A percentile compares a stretch with the other conserved stretches of the same genome.
These are phyloP conservation scores for Caranx ignobilis DNA, from an alignment of 2,113 vertebrate genomes.

Conservation along the genomic window DNA sequence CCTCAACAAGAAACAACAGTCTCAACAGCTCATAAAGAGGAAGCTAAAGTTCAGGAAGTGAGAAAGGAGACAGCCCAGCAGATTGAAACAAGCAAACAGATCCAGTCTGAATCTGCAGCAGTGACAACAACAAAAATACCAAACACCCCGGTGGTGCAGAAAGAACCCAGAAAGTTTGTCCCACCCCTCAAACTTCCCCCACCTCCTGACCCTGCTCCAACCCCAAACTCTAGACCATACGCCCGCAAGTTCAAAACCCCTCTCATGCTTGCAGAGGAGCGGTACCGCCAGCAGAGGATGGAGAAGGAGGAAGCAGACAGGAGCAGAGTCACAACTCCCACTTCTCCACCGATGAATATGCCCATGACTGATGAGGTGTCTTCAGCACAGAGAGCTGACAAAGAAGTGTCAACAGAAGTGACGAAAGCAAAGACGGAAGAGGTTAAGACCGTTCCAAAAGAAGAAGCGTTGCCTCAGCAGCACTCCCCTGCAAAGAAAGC, in stretches of 20 bases:
- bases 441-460: slow-evolving; percentile 42
- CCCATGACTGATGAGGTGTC: slow-evolving; percentile 14
- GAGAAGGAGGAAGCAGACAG: slow-evolving; percentile 83
- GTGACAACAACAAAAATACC: slow-evolving; percentile 52
- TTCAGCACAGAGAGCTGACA: slow-evolving; percentile 38
- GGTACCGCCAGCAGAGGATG: slow-evolving; percentile 85
- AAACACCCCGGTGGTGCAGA: slow-evolving; percentile 45
- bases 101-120: slow-evolving; percentile 45
- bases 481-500: slow-evolving; percentile 57
- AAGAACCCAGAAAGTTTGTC: slow-evolving; percentile 69
- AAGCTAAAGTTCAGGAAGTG: slow-evolving; percentile 54
- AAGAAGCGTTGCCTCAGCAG: slow-evolving; percentile 37
- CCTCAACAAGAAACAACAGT: slow-evolving; percentile 34
- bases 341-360: slow-evolving; percentile 60
- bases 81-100: slow-evolving; percentile 44
- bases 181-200: slow-evolving; percentile 86
- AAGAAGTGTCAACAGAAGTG: slow-evolving; percentile 41
- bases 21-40: slow-evolving; percentile 28
- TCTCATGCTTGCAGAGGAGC: slow-evolving; percentile 94
- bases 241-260: slow-evolving; percentile 93
- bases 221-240: slow-evolving; percentile 80
- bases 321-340: slow-evolving; percentile 73
- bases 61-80: slow-evolving; percentile 63
- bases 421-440: slow-evolving; percentile 54
- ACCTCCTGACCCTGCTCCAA: slow-evolving; percentile 71